phyloP scores from a whole-genome alignment of 2,888 invertebrate genomes.

The Troides helena region DNA sequence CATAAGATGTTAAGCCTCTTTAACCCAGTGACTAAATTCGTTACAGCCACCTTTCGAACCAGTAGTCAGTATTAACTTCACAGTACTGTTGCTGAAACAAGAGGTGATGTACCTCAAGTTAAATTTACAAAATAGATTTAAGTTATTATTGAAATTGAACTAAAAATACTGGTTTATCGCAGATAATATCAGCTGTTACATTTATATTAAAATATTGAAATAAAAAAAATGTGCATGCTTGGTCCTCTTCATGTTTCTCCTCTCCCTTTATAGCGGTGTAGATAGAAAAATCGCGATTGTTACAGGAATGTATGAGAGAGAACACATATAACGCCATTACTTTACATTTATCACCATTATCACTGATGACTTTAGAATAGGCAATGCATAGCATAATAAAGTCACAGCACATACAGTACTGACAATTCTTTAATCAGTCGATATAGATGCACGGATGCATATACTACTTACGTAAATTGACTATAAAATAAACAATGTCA shows the following conservation, averaged over 20 bases:
- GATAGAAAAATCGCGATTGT: constrained; percentile 41
- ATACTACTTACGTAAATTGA: constrained; percentile 46
- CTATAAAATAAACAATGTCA: constrained; percentile 62
- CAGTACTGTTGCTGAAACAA: too few relatives aligned
- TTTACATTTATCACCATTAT: background rate
- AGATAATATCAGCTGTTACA: constrained; percentile 7
- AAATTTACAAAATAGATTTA: constrained; percentile 11
- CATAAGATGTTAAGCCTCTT: background rate
- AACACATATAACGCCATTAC: constrained; percentile 40
- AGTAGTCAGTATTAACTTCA: too few relatives aligned
- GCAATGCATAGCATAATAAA: constrained; percentile 6
- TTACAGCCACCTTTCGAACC: too few relatives aligned
- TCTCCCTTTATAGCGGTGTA: constrained; percentile 25
- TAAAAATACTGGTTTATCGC: constrained; percentile 22
- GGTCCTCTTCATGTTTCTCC: constrained; percentile 36
- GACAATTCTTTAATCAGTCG: constrained; percentile 42
- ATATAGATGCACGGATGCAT: constrained; percentile 65
- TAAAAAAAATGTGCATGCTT: constrained; percentile 36
- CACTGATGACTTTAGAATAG: constrained; percentile 30
- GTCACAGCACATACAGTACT: background rate
- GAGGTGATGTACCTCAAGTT: too few relatives aligned
- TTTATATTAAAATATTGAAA: constrained; percentile 13
- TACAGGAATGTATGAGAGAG: constrained; percentile 53
- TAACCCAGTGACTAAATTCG: background rate
- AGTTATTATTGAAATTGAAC: constrained; percentile 12